Evolutionary conservation across 2,113 vertebrate genomes (phyloP).

Genomic region (Macrotis lagotis): DNA sequence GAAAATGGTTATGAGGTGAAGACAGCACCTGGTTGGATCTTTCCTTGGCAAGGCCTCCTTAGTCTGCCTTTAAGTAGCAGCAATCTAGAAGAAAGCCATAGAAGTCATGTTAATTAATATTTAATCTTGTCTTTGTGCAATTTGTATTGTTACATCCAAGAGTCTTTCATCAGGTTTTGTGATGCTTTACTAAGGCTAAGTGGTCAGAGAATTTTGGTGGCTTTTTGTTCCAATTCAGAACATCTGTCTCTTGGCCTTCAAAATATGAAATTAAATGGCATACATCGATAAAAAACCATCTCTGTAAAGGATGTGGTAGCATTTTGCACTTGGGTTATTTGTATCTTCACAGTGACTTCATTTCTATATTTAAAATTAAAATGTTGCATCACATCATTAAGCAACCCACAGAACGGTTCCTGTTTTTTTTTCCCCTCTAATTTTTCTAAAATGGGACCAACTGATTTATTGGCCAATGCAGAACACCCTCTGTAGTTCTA

Average conservation of each 20-base stretch:
- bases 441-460: constrained; percentile 55
- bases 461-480: constrained; percentile 28
- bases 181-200: background rate
- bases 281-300: background rate
- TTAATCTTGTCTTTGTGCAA: background rate
- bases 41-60: background rate
- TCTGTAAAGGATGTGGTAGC: constrained; percentile 62
- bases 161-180: background rate
- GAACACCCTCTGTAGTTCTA: background rate
- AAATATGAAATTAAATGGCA: constrained; percentile 15
- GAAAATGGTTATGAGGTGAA: background rate
- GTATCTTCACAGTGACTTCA: constrained; percentile 59
- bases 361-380: constrained; percentile 77
- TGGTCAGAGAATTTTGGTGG: background rate
- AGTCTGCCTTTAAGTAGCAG: background rate
- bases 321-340: constrained; percentile 71
- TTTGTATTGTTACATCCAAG: background rate
- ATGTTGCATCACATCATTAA: constrained; percentile 74
- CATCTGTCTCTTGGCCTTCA: background rate
- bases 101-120: background rate
- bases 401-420: constrained; percentile 69
- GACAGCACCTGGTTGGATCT: background rate
- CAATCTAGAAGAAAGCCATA: background rate
- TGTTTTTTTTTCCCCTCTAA: constrained; percentile 24
- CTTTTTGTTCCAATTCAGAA: constrained; percentile 3